These are phyloP conservation scores for Pongo abelii DNA, from an alignment of 2,113 vertebrate species.

Conservation along the genomic window DNA sequence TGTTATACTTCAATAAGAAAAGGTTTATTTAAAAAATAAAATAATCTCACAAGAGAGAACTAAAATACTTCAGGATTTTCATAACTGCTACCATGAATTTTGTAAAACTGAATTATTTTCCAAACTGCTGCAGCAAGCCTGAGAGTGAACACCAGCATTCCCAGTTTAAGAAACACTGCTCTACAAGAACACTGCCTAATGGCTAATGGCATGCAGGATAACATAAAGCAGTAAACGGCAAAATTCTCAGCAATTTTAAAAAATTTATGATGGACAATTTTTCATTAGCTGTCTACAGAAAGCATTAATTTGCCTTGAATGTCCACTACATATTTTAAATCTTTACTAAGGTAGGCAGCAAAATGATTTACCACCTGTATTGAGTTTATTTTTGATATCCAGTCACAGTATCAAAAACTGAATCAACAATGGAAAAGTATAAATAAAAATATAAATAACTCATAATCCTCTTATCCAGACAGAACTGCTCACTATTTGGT, in stretches of 20 bases:
- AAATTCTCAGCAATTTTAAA: not conserved
- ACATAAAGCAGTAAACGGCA: not conserved
- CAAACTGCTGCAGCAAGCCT: not conserved
- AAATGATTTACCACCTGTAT: constrained; percentile 15
- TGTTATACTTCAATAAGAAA: not conserved
- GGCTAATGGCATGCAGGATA: not conserved
- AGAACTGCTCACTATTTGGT: not conserved
- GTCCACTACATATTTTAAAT: constrained; percentile 4
- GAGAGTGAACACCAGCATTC: not conserved
- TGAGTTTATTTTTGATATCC: not conserved
- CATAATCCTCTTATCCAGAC: not conserved
- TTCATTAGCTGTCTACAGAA: not conserved
- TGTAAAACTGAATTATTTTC: not conserved
- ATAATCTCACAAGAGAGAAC: not conserved
- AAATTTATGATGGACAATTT: not conserved
- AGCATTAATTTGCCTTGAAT: constrained; percentile 15
- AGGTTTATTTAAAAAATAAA: constrained; percentile 2
- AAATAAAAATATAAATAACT: not conserved
- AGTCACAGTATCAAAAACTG: constrained; percentile 23
- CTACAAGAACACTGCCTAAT: not conserved
- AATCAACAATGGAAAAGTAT: not conserved
- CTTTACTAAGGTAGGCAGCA: constrained; percentile 8
- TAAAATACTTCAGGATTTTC: constrained; percentile 20
- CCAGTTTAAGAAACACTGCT: not conserved
- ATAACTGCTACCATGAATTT: not conserved